Percentiles rank a stretch among this genome's conserved stretches.
These are phyloP conservation scores for Montipora sp. DNA, from an alignment of 64 coral and sea anemone species.

Conservation along the genomic window DNA sequence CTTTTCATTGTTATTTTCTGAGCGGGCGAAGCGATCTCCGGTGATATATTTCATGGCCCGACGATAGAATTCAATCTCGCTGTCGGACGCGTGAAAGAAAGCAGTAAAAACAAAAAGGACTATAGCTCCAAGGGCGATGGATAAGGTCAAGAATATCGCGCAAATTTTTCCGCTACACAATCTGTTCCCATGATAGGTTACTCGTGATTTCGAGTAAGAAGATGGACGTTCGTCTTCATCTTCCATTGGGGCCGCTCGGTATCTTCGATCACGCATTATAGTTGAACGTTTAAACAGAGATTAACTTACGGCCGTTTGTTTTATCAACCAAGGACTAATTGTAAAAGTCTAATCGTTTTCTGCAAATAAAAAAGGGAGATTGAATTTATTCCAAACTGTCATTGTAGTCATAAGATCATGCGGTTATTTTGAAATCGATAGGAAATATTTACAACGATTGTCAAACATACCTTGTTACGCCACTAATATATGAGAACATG, in stretches of 20 bases:
- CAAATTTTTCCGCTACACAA: constrained; percentile 30
- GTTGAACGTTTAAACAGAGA: no score
- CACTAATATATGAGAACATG: background rate
- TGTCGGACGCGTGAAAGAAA: constrained; percentile 32
- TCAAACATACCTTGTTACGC: constrained; percentile 15
- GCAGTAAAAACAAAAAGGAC: constrained; percentile 30
- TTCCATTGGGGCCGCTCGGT: background rate
- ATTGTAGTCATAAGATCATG: constrained; percentile 42
- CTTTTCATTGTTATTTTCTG: background rate
- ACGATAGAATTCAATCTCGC: constrained; percentile 38
- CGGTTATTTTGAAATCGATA: background rate
- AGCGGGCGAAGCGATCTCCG: constrained; percentile 32
- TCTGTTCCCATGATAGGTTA: constrained; percentile 20
- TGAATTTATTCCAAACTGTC: background rate
- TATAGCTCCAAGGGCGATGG: constrained; percentile 23
- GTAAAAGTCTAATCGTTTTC: background rate
- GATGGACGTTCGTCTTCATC: constrained; percentile 10
- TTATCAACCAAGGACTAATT: background rate
- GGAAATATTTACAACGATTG: constrained; percentile 35
- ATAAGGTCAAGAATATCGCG: constrained; percentile 16
- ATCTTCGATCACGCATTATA: constrained; percentile 21
- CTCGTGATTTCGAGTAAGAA: constrained; percentile 21
- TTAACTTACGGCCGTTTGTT: background rate
- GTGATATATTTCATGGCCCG: constrained; percentile 28
- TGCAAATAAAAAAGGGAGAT: background rate